Percentiles rank a stretch among this genome's conserved stretches.
phyloP scores from a whole-genome alignment of 2,113 vertebrate species.

The Anthoscopus minutus region DNA sequence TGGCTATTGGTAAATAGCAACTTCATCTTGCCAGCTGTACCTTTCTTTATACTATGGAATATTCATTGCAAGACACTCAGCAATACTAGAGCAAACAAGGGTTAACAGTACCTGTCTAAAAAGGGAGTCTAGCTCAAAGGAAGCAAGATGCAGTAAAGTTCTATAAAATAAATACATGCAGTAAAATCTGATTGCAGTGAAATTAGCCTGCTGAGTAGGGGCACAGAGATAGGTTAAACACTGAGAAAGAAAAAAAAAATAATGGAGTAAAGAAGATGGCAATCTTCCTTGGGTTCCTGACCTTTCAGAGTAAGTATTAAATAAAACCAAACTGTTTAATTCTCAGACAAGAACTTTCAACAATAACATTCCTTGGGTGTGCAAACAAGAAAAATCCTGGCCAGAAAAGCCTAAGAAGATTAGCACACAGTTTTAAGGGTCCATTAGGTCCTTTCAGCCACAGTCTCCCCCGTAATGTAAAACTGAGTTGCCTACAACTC shows the following conservation, averaged over 20 bases:
- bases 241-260: neutral
- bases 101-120: neutral
- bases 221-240: neutral
- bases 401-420: constrained; percentile 19
- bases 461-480: neutral
- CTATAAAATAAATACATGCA: neutral
- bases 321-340: constrained; percentile 16
- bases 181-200: neutral
- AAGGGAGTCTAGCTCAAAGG: neutral
- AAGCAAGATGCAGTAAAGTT: neutral
- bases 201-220: neutral
- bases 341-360: constrained; percentile 2
- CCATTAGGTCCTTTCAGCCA: neutral
- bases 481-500: neutral
- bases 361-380: neutral
- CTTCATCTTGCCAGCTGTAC: neutral
- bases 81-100: neutral
- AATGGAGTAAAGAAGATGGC: neutral
- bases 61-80: neutral
- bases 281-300: neutral
- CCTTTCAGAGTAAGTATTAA: neutral
- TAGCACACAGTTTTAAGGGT: neutral
- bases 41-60: neutral
- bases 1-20: neutral
- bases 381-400: constrained; percentile 9